Conservation (phyloP, 2,888 invertebrate genomes). For the Neoascia interrupta region DNA sequence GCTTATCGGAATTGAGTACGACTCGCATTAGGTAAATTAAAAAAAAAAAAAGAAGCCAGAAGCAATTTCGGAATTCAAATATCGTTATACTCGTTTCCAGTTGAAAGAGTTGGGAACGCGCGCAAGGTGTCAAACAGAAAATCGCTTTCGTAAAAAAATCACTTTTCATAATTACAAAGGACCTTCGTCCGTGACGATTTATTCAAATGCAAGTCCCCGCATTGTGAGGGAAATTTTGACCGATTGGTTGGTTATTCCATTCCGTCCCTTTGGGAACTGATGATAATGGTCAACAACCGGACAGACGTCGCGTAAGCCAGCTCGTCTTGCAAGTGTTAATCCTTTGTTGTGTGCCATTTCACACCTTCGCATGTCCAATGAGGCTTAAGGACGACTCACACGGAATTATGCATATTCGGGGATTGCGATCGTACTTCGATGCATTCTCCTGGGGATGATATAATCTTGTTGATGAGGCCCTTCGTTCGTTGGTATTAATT, state of each 20-base stretch:
- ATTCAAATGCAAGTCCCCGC: constrained; percentile 35
- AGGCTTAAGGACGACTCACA: constrained; percentile 25
- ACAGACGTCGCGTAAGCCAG: constrained; percentile 36
- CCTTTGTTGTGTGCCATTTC: constrained; percentile 54
- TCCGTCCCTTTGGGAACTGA: constrained; percentile 6
- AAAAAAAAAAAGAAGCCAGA: constrained; percentile 21
- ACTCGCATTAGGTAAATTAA: constrained; percentile 65
- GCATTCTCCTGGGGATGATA: constrained; percentile 39
- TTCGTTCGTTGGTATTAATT: constrained; percentile 11
- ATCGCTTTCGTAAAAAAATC: constrained; percentile 41
- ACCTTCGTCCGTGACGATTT: constrained; percentile 22
- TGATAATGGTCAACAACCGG: not conserved
- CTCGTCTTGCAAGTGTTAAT: constrained; percentile 51
- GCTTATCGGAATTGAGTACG: constrained; percentile 43
- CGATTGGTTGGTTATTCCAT: constrained; percentile 16
- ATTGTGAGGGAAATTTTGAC: constrained; percentile 9
- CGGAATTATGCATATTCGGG: constrained; percentile 31
- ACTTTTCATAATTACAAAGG: constrained; percentile 65
- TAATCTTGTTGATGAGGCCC: constrained; percentile 21
- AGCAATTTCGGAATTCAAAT: not conserved
- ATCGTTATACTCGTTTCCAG: constrained; percentile 38
- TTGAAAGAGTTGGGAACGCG: constrained; percentile 23
- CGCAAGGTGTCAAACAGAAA: constrained; percentile 56
- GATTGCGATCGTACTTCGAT: not conserved
- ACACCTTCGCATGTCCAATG: constrained; percentile 61